Percentiles rank a stretch among this genome's conserved stretches.
Conservation (phyloP, 2,797 vertebrate genomes). For the Vultur gryphus region DNA sequence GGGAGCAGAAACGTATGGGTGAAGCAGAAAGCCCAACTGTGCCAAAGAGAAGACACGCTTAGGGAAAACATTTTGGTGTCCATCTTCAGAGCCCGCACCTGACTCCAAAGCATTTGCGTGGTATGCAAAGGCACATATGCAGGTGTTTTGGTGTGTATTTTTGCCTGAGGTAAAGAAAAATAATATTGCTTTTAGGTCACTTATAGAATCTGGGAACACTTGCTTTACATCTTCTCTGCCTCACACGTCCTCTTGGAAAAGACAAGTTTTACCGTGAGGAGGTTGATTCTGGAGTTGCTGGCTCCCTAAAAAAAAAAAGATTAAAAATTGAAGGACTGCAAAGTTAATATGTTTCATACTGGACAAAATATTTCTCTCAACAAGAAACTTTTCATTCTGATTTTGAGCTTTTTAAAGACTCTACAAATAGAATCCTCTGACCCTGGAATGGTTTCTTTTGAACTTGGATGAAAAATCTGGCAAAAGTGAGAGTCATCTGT, state of each 20-base stretch:
- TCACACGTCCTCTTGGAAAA: background rate
- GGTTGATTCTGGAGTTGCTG: background rate
- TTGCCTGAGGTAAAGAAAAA: background rate
- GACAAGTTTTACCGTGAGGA: background rate
- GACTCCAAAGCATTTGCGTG: background rate
- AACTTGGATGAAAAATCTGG: background rate
- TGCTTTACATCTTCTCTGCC: background rate
- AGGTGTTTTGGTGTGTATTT: background rate
- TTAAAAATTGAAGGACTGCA: background rate
- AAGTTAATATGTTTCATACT: background rate
- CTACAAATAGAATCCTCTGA: background rate
- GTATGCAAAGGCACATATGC: background rate
- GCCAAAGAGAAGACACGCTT: background rate
- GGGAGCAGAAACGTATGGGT: fast-evolving
- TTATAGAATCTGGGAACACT: background rate
- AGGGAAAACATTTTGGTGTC: background rate
- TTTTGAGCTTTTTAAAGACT: background rate
- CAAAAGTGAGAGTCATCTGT: background rate
- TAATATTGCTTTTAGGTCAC: background rate
- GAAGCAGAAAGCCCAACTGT: background rate
- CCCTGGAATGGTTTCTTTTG: background rate
- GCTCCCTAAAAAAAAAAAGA: background rate
- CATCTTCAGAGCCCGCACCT: background rate
- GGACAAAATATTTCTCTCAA: background rate
- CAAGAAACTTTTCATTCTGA: background rate